These are phyloP conservation scores for Hassar affinis DNA, from an alignment of 2,113 vertebrate species.

Conservation along the genomic window DNA sequence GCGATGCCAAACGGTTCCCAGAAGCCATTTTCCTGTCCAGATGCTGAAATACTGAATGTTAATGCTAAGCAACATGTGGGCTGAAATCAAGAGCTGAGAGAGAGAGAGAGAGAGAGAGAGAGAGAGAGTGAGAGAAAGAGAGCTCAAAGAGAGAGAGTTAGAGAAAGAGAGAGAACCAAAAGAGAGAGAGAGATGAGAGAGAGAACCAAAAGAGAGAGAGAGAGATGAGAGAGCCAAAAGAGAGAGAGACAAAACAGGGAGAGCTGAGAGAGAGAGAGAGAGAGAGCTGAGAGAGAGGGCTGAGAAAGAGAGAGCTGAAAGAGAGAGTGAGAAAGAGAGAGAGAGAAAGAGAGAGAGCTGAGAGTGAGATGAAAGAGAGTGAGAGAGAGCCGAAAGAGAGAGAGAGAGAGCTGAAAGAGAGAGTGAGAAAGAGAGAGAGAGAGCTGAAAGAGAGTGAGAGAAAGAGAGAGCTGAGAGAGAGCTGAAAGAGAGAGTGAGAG, in stretches of 20 bases:
- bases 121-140: not conserved
- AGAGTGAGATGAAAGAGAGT: too few relatives aligned
- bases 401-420: not conserved
- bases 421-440: not conserved
- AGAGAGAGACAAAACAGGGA: not conserved
- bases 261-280: not conserved
- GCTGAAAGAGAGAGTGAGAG: not conserved
- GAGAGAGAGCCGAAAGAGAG: too few relatives aligned
- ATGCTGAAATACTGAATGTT: not conserved
- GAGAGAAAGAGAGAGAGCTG: not conserved
- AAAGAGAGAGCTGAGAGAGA: not conserved
- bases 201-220: not conserved
- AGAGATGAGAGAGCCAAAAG: too few relatives aligned
- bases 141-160: not conserved
- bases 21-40: not conserved
- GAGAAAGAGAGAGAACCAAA: not conserved
- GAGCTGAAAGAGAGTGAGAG: not conserved
- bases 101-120: too few relatives aligned
- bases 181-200: too few relatives aligned
- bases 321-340: too few relatives aligned
- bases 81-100: not conserved
- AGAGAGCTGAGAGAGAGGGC: not conserved
- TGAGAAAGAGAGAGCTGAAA: not conserved
- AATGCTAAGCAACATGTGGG: not conserved
- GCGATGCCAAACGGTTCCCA: not conserved